These are phyloP conservation scores for Biston betularia DNA, from an alignment of 2,888 invertebrate genomes.

Conservation along the genomic window DNA sequence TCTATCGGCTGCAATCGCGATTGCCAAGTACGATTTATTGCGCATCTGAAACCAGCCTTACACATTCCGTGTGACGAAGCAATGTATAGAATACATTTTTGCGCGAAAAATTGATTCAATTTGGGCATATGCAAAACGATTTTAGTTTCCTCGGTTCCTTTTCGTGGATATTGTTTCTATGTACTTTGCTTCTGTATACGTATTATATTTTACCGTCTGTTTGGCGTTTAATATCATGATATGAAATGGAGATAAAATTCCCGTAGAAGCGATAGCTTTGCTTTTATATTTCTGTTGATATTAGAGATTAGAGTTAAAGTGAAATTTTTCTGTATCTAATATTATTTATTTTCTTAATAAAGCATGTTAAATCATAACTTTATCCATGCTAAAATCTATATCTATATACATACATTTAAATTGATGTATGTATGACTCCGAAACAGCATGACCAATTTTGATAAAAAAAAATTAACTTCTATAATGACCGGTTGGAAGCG, in stretches of 20 bases:
- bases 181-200: constrained; percentile 31
- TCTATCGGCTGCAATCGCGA: constrained; percentile 49
- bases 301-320: not conserved
- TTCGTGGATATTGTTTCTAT: constrained; percentile 41
- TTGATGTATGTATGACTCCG: too few species aligned
- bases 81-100: constrained; percentile 63
- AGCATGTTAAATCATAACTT: too few species aligned
- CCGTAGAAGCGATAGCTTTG: constrained; percentile 1
- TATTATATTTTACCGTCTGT: constrained; percentile 10
- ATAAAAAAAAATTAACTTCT: too few species aligned
- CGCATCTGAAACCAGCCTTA: constrained; percentile 51
- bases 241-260: constrained; percentile 22
- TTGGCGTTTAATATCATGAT: constrained; percentile 41
- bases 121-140: constrained; percentile 71
- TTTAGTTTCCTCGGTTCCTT: constrained; percentile 52
- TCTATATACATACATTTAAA: too few species aligned
- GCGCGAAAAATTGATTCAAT: constrained; percentile 76
- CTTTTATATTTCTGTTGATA: not conserved
- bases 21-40: constrained; percentile 59
- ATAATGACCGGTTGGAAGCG: too few species aligned
- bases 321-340: not conserved
- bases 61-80: constrained; percentile 34
- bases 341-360: too few species aligned
- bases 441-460: too few species aligned
- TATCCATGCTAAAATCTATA: too few species aligned